Percentiles rank a stretch among this genome's conserved stretches.
phyloP scores from a whole-genome alignment of 2,113 vertebrate species.

The Thomomys bottae region DNA sequence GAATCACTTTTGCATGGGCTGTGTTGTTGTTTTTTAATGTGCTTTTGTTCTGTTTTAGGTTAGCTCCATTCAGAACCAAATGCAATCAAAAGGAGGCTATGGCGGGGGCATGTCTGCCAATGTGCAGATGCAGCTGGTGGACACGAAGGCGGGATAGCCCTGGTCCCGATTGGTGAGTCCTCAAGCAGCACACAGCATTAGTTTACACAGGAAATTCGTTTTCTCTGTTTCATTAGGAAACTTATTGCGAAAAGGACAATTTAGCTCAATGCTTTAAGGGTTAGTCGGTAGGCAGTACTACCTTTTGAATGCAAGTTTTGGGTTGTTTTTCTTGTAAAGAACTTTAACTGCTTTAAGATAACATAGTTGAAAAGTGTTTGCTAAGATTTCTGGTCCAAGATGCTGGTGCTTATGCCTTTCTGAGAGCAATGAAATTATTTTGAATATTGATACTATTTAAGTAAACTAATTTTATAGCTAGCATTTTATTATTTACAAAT shows the following conservation, averaged over 20 bases:
- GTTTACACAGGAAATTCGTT: neutral
- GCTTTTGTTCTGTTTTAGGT: slow-evolving; percentile 81
- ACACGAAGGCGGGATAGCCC: slow-evolving; percentile 92
- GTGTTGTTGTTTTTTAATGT: neutral
- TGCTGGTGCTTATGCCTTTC: neutral
- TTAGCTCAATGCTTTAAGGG: neutral
- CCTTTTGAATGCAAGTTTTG: neutral
- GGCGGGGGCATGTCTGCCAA: slow-evolving; percentile 87
- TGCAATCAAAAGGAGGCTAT: slow-evolving; percentile 95
- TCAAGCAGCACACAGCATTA: too few relatives aligned
- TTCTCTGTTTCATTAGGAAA: neutral
- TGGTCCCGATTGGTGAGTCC: slow-evolving; percentile 75
- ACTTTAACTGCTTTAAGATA: neutral
- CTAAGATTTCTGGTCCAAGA: neutral
- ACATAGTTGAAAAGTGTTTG: neutral
- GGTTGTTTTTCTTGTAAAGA: neutral
- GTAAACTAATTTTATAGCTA: neutral
- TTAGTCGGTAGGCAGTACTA: neutral
- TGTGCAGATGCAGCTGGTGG: slow-evolving; percentile 92
- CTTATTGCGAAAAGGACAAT: neutral
- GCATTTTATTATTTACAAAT: neutral
- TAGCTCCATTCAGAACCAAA: slow-evolving; percentile 94
- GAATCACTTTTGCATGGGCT: neutral
- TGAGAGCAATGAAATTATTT: neutral
- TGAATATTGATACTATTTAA: neutral